phyloP scores from a whole-genome alignment of 2,797 vertebrate genomes.

The Capromys pilorides region DNA sequence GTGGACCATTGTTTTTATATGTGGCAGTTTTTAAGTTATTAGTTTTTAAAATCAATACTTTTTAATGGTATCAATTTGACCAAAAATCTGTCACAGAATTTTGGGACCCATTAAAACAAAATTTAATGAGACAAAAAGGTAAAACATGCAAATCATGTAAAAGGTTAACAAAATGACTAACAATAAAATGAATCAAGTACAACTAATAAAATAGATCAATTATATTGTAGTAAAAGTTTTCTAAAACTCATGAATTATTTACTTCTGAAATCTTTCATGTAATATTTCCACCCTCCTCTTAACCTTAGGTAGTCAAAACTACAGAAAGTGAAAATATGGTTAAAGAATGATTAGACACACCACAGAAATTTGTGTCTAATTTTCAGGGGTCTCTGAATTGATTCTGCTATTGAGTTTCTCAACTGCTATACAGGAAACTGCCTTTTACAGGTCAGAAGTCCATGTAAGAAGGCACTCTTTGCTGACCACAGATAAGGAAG shows the following conservation, averaged over 20 bases:
- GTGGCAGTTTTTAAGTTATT: too few relatives aligned
- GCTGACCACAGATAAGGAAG: conserved; percentile 52
- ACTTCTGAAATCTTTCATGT: neutral
- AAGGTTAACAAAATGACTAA: neutral
- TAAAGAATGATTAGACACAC: neutral
- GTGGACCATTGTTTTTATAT: too few relatives aligned
- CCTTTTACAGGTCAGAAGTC: conserved; percentile 69
- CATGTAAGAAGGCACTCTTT: conserved; percentile 71
- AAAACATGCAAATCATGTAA: neutral
- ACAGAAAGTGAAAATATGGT: neutral
- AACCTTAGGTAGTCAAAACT: neutral
- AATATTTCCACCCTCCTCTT: neutral
- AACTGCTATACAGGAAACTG: conserved; percentile 50
- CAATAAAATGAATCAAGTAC: neutral
- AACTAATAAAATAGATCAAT: neutral
- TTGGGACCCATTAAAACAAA: too few relatives aligned
- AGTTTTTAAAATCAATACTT: too few relatives aligned
- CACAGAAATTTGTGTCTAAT: conserved; percentile 75
- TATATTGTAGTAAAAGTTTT: neutral
- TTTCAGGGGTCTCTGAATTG: conserved; percentile 73
- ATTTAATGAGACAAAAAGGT: neutral
- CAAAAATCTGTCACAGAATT: too few relatives aligned
- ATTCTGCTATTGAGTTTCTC: conserved; percentile 75
- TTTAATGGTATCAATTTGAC: too few relatives aligned
- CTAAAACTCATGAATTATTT: neutral